Conservation (phyloP, 2,797 vertebrate genomes). For the Myiotriccus ornatus region DNA sequence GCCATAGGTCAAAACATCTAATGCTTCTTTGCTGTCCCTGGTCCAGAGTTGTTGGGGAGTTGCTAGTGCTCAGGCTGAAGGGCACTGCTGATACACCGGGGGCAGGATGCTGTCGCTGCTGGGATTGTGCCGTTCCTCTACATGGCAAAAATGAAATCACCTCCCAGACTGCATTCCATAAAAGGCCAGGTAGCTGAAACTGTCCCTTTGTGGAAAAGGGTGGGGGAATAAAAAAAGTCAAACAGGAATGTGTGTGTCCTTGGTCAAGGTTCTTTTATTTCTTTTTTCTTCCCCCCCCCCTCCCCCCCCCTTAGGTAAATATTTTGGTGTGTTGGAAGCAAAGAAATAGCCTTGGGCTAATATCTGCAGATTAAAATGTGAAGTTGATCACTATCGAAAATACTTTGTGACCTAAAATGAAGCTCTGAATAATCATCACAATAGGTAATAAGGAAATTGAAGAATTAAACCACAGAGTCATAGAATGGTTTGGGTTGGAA, state of each 20-base stretch:
- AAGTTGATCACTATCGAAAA: neutral
- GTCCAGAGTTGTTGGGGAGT: neutral
- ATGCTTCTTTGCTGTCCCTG: neutral
- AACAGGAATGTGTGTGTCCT: neutral
- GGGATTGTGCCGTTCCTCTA: neutral
- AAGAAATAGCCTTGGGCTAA: neutral
- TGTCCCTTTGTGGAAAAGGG: neutral
- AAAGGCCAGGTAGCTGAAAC: conserved; percentile 12
- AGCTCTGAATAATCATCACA: neutral
- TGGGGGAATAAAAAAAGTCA: neutral
- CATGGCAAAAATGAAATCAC: neutral
- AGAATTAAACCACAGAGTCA: neutral
- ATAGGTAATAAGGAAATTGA: neutral
- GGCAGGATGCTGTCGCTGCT: neutral
- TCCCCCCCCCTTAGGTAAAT: neutral
- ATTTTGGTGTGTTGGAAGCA: neutral
- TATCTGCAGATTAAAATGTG: neutral
- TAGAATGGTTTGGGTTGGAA: neutral
- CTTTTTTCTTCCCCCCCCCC: too few species aligned
- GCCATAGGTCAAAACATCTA: neutral
- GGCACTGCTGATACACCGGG: neutral
- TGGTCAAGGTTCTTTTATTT: accelerated
- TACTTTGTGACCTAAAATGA: neutral
- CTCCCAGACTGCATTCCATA: neutral
- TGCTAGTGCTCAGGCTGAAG: neutral